Base-by-base conservation (phyloP, 2,113 vertebrate genomes). In the Hippotragus niger region DNA sequence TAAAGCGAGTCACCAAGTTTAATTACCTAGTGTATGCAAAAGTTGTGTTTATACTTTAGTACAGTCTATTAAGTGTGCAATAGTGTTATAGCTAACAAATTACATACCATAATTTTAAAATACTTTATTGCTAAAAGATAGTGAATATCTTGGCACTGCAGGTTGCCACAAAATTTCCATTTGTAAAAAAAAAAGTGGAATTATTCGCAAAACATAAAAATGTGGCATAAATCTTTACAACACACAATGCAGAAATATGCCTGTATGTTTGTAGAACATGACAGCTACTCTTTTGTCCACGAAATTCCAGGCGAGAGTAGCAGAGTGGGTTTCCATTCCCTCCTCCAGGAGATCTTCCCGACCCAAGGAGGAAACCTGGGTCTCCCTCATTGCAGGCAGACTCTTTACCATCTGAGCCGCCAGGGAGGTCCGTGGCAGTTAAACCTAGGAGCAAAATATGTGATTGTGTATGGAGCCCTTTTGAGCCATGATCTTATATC, bases 361-460 rank as follows among this genome's bases (percentile, higher is more conserved):
- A 21, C n/a, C 64, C n/a, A 36, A 19, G n/a, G n/a, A 21, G 4
- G 64, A 71, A 71, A 71, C 2, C 64, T 21, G 64, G n/a, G 64
- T 71, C 17, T 71, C 2, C 9, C 8, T 10, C n/a, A 11, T 21
- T 36, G 64, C 64, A 21, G n/a, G n/a, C n/a, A 21, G 17, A 36
- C n/a, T 36, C 64, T 71, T 71, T 21, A 71, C n/a, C 31, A 8
- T 17, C 31, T 64, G 60, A 8, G 60, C 14, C 0, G 0, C 7
- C 64, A 21, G 17, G 17, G n/a, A 71, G 21, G 17, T 21, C 17
- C 4, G 0, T 36, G 64, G 21, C n/a, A 21, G n/a, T 10, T 5
- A 2, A 45, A 58, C 7, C 25, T 10, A 8, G 33, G 29, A 29
- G 43, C 55, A 40, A 43, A 62, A 15, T 87, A 62, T 1, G 1